phyloP scores from a whole-genome alignment of 2,888 invertebrate genomes.

The Chironomus tentans region DNA sequence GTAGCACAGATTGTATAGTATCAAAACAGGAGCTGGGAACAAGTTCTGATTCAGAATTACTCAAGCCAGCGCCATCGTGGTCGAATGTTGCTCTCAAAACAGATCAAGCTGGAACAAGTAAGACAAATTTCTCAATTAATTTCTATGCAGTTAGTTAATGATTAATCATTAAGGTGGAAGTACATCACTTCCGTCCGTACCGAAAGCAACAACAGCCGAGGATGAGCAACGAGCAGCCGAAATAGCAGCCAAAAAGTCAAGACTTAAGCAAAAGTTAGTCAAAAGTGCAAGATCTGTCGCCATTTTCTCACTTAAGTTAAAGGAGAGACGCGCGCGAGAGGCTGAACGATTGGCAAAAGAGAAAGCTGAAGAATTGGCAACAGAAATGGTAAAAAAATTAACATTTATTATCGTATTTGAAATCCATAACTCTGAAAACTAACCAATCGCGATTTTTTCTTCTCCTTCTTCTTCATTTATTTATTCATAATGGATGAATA shows the following conservation, averaged over 20 bases:
- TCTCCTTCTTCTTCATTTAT: background rate
- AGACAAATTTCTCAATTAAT: background rate
- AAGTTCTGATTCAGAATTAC: slow-evolving; percentile 39
- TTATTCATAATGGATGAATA: background rate
- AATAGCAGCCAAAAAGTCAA: slow-evolving; percentile 55
- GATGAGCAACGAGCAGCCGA: slow-evolving; percentile 54
- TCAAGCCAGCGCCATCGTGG: slow-evolving; percentile 52
- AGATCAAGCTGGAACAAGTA: slow-evolving; percentile 33
- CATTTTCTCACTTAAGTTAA: slow-evolving; percentile 72
- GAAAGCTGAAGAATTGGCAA: slow-evolving; percentile 46
- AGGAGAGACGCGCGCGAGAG: slow-evolving; percentile 67
- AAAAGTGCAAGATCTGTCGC: slow-evolving; percentile 78
- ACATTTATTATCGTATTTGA: background rate
- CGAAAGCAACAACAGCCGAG: slow-evolving; percentile 42
- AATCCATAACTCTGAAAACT: slow-evolving; percentile 26
- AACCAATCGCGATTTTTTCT: slow-evolving; percentile 30
- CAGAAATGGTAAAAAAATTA: slow-evolving; percentile 32
- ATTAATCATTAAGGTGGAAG: slow-evolving; percentile 3
- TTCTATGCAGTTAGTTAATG: background rate
- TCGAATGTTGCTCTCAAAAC: slow-evolving; percentile 40
- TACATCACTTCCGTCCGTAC: slow-evolving; percentile 16
- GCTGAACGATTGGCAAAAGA: slow-evolving; percentile 59
- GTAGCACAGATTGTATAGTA: slow-evolving; percentile 73
- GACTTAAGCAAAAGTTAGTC: slow-evolving; percentile 65
- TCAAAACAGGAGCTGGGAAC: slow-evolving; percentile 44